A percentile compares a stretch with the other conserved stretches of the same genome.
phyloP scores from a whole-genome alignment of 2,797 vertebrate species.

The Lindbergichthys nudifrons region DNA sequence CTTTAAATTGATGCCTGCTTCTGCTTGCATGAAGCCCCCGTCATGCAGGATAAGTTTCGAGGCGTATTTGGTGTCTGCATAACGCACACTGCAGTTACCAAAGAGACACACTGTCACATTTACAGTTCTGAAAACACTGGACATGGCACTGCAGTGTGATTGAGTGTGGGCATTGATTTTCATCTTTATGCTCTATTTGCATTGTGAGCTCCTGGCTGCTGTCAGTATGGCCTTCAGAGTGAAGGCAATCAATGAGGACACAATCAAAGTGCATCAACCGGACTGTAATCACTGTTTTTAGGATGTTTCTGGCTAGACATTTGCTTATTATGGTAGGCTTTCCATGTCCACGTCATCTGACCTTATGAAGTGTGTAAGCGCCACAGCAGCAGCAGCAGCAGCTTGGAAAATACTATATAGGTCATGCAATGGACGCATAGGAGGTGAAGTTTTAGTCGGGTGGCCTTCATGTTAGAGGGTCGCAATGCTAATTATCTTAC shows the following conservation, averaged over 20 bases:
- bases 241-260: constrained; percentile 44
- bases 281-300: constrained; percentile 17
- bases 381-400: constrained; percentile 51
- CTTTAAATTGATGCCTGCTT: constrained; percentile 18
- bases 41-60: constrained; percentile 15
- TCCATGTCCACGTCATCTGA: constrained; percentile 63
- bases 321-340: constrained; percentile 19
- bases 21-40: constrained; percentile 23
- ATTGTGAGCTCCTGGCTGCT: constrained; percentile 38
- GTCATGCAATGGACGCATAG: constrained; percentile 74
- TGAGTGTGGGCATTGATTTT: constrained; percentile 69
- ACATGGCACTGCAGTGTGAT: constrained; percentile 47
- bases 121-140: constrained; percentile 9
- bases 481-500: constrained; percentile 52
- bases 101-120: constrained; percentile 21
- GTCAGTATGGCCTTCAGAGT: constrained; percentile 23
- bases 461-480: constrained; percentile 44
- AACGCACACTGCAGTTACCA: constrained; percentile 23
- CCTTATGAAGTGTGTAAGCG: constrained; percentile 64
- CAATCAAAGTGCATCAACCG: constrained; percentile 15
- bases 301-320: constrained; percentile 11
- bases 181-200: constrained; percentile 69
- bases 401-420: constrained; percentile 42
- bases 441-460: constrained; percentile 43
- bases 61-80: constrained; percentile 14